A percentile compares a stretch with the other conserved stretches of the same genome.
Evolutionary conservation across 2,797 vertebrate species (phyloP).

Genomic region (Labeo calbasu): DNA sequence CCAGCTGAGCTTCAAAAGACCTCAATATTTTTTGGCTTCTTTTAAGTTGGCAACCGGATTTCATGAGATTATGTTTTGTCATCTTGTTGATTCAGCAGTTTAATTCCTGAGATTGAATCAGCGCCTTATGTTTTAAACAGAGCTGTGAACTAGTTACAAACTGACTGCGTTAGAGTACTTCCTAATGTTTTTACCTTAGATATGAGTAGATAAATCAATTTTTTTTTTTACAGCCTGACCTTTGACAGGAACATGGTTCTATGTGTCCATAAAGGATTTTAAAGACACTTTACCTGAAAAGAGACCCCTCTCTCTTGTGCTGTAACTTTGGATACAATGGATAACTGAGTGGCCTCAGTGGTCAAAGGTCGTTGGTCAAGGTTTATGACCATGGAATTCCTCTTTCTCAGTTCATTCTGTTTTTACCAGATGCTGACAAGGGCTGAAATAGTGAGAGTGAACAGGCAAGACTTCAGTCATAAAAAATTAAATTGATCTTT

Average conservation of each 20-base stretch:
- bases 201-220: conserved; percentile 10
- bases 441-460: not conserved
- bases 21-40: conserved; percentile 22
- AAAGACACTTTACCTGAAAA: conserved; percentile 1
- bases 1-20: conserved; percentile 27
- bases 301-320: not conserved
- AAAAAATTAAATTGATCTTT: not conserved
- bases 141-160: not conserved
- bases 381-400: conserved; percentile 12
- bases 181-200: not conserved
- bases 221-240: conserved; percentile 43
- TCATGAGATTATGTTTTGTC: conserved; percentile 20
- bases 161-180: not conserved
- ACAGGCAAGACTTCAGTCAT: not conserved
- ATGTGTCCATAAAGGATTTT: conserved; percentile 47
- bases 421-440: conserved; percentile 9
- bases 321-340: conserved; percentile 5
- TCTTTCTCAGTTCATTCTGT: not conserved
- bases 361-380: conserved; percentile 18
- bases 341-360: conserved; percentile 14
- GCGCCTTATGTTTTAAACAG: not conserved
- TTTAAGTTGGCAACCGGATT: conserved; percentile 23
- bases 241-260: conserved; percentile 45
- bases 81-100: conserved; percentile 31
- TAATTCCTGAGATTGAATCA: not conserved